These are phyloP conservation scores for Gadopsis bispinosus DNA, from an alignment of 2,797 vertebrate genomes.

Conservation along the genomic window DNA sequence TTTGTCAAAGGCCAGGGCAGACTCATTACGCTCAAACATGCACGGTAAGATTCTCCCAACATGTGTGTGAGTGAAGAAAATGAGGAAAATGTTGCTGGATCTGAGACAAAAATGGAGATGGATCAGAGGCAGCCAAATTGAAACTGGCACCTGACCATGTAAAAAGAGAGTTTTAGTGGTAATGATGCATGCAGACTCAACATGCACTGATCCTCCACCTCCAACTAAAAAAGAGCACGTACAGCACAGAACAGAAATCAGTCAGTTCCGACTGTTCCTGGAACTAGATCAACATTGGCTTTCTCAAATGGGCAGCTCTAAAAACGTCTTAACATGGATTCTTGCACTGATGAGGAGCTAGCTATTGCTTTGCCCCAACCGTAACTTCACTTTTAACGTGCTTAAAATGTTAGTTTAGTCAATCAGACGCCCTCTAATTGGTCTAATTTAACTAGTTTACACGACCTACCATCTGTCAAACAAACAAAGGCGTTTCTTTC, in stretches of 20 bases:
- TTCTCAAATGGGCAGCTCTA: constrained; percentile 12
- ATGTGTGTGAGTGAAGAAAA: constrained; percentile 6
- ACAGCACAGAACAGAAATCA: neutral
- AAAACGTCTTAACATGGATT: neutral
- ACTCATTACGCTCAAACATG: neutral
- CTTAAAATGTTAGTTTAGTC: neutral
- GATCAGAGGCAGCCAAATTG: constrained; percentile 27
- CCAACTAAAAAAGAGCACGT: constrained; percentile 6
- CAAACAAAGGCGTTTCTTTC: no score
- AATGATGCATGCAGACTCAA: constrained; percentile 25
- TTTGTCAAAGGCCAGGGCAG: neutral
- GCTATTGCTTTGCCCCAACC: neutral
- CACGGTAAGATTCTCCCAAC: constrained; percentile 2
- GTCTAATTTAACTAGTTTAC: neutral
- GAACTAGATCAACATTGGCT: constrained; percentile 14
- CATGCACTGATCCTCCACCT: constrained; percentile 35
- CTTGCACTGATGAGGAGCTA: neutral
- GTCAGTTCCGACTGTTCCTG: constrained; percentile 6
- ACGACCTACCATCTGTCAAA: neutral
- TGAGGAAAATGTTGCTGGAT: constrained; percentile 16
- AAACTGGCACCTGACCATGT: constrained; percentile 40
- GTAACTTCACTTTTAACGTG: neutral
- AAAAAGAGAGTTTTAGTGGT: constrained; percentile 33
- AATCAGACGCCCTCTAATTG: neutral
- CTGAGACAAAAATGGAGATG: constrained; percentile 26